These are phyloP conservation scores for Acropternis orthonyx DNA, from an alignment of 2,797 vertebrate species.

Conservation along the genomic window DNA sequence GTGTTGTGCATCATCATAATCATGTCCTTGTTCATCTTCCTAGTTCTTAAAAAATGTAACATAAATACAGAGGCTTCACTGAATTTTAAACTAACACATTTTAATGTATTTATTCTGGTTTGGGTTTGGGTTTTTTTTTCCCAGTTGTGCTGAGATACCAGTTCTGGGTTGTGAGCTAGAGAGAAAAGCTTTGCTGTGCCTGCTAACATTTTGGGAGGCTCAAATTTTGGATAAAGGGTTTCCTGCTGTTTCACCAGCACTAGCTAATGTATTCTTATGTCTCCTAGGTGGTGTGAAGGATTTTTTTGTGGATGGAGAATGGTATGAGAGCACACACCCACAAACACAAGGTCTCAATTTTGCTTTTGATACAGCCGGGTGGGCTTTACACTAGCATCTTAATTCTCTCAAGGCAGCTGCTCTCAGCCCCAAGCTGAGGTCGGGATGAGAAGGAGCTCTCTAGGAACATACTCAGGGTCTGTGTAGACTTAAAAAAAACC, in stretches of 20 bases:
- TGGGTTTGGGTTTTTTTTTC: no score
- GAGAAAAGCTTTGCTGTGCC: not conserved
- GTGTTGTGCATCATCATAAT: not conserved
- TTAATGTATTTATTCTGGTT: not conserved
- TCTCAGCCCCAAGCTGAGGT: not conserved
- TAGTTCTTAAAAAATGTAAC: not conserved
- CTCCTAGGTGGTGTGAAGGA: not conserved
- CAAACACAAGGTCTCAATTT: not conserved
- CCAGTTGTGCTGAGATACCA: not conserved
- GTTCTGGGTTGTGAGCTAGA: not conserved
- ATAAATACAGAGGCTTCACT: not conserved
- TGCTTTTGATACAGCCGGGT: not conserved
- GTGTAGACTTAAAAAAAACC: not conserved
- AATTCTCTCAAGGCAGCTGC: not conserved
- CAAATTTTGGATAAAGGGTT: not conserved
- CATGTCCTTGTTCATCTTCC: not conserved
- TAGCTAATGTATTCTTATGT: not conserved
- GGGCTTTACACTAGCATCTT: not conserved
- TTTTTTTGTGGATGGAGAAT: not conserved
- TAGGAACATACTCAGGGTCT: not conserved
- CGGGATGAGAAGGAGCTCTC: fast-evolving
- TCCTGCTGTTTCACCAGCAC: not conserved
- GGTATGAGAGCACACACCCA: not conserved
- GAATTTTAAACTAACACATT: not conserved
- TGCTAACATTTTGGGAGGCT: not conserved